These are phyloP conservation scores for Darevskia nairensis DNA, from an alignment of 2,797 vertebrate genomes.

Conservation along the genomic window DNA sequence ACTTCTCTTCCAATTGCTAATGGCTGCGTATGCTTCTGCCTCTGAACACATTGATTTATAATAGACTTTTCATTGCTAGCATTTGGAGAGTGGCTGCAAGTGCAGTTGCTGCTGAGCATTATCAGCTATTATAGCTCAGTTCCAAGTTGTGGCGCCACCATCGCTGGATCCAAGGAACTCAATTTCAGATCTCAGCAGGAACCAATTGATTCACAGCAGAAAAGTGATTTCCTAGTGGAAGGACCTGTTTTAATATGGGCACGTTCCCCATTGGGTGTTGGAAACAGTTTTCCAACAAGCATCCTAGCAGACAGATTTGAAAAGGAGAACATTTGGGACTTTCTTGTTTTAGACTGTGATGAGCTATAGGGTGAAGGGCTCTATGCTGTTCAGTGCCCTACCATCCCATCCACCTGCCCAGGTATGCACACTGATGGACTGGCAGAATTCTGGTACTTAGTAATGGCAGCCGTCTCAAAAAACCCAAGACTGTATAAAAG, in stretches of 20 bases:
- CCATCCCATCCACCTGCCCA: no score
- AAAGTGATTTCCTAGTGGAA: neutral
- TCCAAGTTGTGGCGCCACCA: neutral
- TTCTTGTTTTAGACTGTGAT: neutral
- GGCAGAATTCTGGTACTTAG: neutral
- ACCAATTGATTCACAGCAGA: neutral
- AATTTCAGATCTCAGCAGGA: slow-evolving; percentile 22
- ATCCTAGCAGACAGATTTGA: neutral
- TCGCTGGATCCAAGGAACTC: slow-evolving; percentile 4
- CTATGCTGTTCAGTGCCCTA: neutral
- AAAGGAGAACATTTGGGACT: neutral
- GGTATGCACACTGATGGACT: no score
- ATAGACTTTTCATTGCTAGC: neutral
- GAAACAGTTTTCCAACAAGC: neutral
- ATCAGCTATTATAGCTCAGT: slow-evolving; percentile 12
- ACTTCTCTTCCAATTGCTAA: neutral
- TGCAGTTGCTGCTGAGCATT: neutral
- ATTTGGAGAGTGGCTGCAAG: slow-evolving; percentile 10
- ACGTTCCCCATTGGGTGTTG: neutral
- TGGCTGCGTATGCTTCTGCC: neutral
- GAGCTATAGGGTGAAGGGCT: neutral
- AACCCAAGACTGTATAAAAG: neutral
- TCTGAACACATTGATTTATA: slow-evolving; percentile 1
- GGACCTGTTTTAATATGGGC: neutral
- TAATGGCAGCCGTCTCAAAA: neutral